Conservation (phyloP, 1,140 invertebrate genomes). For the Andricus grossulariae region DNA sequence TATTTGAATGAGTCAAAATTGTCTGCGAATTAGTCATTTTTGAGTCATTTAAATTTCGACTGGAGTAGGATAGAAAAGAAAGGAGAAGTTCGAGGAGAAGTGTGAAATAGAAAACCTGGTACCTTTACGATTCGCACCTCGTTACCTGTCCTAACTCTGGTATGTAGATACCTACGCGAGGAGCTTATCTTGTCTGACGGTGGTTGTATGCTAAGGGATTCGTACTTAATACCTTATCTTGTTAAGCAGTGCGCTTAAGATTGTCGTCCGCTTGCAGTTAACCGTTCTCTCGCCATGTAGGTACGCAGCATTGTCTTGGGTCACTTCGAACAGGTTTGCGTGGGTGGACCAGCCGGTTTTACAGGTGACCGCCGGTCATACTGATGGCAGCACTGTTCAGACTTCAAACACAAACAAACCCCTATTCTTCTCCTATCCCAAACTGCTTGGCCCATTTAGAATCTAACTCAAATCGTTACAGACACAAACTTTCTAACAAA, state of each 20-base stretch:
- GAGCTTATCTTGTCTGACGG: conserved; percentile 69
- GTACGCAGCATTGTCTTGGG: conserved; percentile 56
- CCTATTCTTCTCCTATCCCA: background rate
- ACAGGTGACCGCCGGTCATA: conserved; percentile 58
- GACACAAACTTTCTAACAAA: too few species aligned
- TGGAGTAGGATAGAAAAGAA: background rate
- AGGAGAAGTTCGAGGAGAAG: conserved; percentile 2
- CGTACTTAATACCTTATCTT: conserved; percentile 74
- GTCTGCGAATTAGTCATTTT: too few species aligned
- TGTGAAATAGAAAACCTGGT: background rate
- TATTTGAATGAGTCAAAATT: too few species aligned
- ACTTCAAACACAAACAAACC: conserved; percentile 32
- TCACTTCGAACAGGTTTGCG: conserved; percentile 58
- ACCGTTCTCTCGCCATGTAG: conserved; percentile 57
- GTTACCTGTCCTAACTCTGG: conserved; percentile 56
- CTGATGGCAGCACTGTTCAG: conserved; percentile 63
- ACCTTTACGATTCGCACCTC: conserved; percentile 51
- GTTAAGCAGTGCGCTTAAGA: conserved; percentile 72
- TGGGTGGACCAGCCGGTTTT: conserved; percentile 61
- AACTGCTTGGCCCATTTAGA: background rate
- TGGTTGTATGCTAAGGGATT: conserved; percentile 64
- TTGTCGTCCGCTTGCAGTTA: conserved; percentile 63
- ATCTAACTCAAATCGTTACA: too few species aligned
- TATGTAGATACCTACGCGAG: conserved; percentile 56
- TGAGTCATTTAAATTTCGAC: too few species aligned